Conservation (phyloP, 2,797 vertebrate species). For the Phaenicophaeus curvirostris region DNA sequence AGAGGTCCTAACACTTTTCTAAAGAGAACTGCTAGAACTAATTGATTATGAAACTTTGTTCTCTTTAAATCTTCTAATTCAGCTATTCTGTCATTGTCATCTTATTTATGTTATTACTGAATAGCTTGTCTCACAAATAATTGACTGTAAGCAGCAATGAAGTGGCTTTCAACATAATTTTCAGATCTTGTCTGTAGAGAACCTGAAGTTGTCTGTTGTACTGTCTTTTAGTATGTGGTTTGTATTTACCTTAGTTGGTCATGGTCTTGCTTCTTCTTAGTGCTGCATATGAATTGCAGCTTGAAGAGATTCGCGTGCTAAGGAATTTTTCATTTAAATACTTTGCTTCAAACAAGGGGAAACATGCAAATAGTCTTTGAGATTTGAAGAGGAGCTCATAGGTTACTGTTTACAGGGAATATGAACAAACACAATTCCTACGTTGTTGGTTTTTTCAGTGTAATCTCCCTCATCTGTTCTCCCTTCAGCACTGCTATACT, state of each 20-base stretch:
- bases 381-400: background rate
- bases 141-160: background rate
- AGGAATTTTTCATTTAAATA: background rate
- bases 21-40: background rate
- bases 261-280: background rate
- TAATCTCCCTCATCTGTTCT: background rate
- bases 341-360: background rate
- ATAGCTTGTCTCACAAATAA: background rate
- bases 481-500: background rate
- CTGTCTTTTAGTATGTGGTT: background rate
- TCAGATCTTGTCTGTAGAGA: background rate
- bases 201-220: background rate
- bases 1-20: background rate
- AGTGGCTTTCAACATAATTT: background rate
- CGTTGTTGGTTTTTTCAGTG: background rate
- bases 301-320: background rate
- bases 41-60: background rate
- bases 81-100: background rate
- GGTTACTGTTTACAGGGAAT: background rate
- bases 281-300: background rate
- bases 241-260: background rate
- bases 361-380: background rate
- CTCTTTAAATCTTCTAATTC: background rate
- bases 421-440: background rate
- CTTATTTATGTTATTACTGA: background rate